Base-by-base conservation (phyloP, 2,113 vertebrate genomes). In the Phalacrocorax carbo region DNA sequence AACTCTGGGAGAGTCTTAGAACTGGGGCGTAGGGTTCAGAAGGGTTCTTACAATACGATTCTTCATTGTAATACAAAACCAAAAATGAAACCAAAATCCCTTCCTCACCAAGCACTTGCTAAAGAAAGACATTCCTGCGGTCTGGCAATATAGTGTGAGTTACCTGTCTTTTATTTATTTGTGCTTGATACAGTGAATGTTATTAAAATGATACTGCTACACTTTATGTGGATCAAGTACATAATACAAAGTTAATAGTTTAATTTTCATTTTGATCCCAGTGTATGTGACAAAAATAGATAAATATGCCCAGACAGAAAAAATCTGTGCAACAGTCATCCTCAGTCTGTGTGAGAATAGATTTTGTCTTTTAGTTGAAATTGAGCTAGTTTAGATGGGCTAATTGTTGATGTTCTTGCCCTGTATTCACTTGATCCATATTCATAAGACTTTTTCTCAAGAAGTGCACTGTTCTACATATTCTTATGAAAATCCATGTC, bases 1-100 rank as follows among this genome's bases (percentile, higher is more conserved):
- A 49, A 71, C 9, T 71, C 46, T 62, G 19, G 15, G 61, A 36
- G 2, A 8, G 7, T 68, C 34, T 84, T 81, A 66, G 34, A 89
- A 46, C 3, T 1, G 1, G 21, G 17, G 5, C 42, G 64, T 10
- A 51, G 42, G 9, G 10, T 46, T 66, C 19, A 52, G 84, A 86
- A 61, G 20, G 1, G 2, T 58, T 70, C 10, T 61, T 44, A 61
- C 1, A 72, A 26, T 40, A 49, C 0, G 0, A n/a, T 42, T 75
- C 11, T 54, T 84, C 48, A 60, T 10, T 78, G 70, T 30, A 78
- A 38, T 23, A 60, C 4, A 54, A 78, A 86, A 71, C 2, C 7
- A 69, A 80, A 86, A 25, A 2, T 2, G 61, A 54, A 64, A 8
- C 5, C 5, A 51, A 86, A 80, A 70, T 36, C 5, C 1, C 3